These are phyloP conservation scores for Perizoma affinitatum DNA, from an alignment of 2,888 invertebrate species.

Conservation along the genomic window DNA sequence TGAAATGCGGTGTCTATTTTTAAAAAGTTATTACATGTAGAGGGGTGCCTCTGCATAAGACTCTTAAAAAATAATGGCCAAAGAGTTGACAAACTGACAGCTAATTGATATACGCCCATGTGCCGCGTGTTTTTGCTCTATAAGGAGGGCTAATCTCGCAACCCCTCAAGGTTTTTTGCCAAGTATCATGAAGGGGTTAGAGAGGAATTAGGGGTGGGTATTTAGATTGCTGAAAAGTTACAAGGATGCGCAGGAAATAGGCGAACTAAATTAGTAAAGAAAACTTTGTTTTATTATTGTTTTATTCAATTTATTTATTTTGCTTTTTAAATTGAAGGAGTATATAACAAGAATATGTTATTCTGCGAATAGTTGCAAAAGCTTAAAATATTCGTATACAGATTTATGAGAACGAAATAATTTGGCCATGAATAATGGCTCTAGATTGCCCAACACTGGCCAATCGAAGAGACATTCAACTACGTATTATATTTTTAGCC, in stretches of 20 bases:
- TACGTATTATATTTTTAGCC: slow-evolving; percentile 17
- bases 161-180: slow-evolving; percentile 64
- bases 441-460: background rate
- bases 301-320: no score
- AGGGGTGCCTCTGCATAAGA: slow-evolving; percentile 41
- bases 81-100: slow-evolving; percentile 81
- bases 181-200: slow-evolving; percentile 65
- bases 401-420: background rate
- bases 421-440: background rate
- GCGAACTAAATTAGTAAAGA: no score
- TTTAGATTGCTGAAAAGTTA: slow-evolving; percentile 46
- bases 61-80: slow-evolving; percentile 56
- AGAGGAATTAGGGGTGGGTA: slow-evolving; percentile 55
- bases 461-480: slow-evolving; percentile 4
- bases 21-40: slow-evolving; percentile 36
- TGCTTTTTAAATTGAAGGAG: no score
- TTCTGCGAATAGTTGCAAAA: no score
- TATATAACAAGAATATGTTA: no score
- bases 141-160: slow-evolving; percentile 76
- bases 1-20: slow-evolving; percentile 34
- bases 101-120: slow-evolving; percentile 83
- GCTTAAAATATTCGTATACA: no score
- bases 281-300: no score
- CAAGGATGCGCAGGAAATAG: slow-evolving; percentile 4
- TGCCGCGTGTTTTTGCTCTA: slow-evolving; percentile 75